These are phyloP conservation scores for Drosophila grimshawi DNA, from an alignment of 1,140 invertebrate species.

Conservation along the genomic window DNA sequence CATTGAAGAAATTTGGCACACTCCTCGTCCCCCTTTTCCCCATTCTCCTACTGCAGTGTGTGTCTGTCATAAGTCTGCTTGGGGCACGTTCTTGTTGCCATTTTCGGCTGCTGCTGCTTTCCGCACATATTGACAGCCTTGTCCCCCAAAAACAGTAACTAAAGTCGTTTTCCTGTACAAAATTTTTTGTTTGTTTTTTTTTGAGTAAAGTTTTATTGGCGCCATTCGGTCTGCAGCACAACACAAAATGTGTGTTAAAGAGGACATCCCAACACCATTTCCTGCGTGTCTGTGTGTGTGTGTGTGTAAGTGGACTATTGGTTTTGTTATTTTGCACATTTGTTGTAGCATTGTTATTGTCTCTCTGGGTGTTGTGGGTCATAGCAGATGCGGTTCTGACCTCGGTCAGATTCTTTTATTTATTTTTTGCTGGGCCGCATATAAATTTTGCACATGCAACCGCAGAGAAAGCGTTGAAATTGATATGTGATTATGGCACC, in stretches of 20 bases:
- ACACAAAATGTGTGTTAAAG: conserved; percentile 43
- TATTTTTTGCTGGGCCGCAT: conserved; percentile 2
- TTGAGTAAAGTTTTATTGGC: conserved; percentile 69
- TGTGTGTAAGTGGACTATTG: conserved; percentile 22
- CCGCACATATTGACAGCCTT: conserved; percentile 19
- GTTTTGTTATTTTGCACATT: conserved; percentile 5
- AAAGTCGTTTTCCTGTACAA: conserved; percentile 31
- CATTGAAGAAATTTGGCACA: conserved; percentile 3
- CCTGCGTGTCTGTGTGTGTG: conserved; percentile 1
- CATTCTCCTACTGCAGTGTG: not conserved
- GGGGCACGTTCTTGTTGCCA: conserved; percentile 32
- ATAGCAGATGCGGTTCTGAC: conserved; percentile 22
- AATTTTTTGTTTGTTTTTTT: conserved; percentile 21
- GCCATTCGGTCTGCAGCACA: conserved; percentile 73
- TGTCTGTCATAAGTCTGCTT: conserved; percentile 30
- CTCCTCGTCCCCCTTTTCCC: not conserved
- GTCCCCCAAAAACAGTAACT: conserved; percentile 26
- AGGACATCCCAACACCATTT: conserved; percentile 5
- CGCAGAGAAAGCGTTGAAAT: conserved; percentile 42
- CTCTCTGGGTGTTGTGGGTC: conserved; percentile 16
- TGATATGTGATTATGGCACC: conserved; percentile 69
- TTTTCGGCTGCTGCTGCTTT: conserved; percentile 23
- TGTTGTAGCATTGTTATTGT: conserved; percentile 6
- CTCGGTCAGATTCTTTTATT: conserved; percentile 44
- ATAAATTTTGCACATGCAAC: conserved; percentile 14